Evolutionary conservation across 2,888 invertebrate genomes (phyloP), one percentile per base, ranked within the genome.

Genomic region (Diplazon laetatorius): DNA sequence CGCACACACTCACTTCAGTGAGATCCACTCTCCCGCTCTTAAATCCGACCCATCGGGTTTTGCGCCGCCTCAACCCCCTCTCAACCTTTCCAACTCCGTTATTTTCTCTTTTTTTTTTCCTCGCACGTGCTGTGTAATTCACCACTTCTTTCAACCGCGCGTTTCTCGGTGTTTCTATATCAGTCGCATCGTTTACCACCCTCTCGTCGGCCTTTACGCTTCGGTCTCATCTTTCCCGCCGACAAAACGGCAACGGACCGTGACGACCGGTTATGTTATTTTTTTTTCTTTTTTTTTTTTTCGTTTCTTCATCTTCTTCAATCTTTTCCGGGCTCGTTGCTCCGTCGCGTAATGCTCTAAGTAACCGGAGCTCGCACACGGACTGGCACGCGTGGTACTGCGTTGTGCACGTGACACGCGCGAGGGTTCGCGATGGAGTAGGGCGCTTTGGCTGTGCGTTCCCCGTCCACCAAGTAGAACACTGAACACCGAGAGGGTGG

Each of bases 351-450:
- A 30, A 83, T 84, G 55, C 44, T 42, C 82, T 81, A 75, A 83
- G 84, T 83, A 84, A 84, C 83, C 78, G 79, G 83, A 87, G 85
- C 82, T 82, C 81, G 80, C 83, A 83, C 81, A 83, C 81, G 84
- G 73, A 66, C 62, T 78, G 83, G 78, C 83, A 85, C 85, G 87
- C 84, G 87, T 84, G 85, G 85, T 80, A 80, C 77, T 81, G 82
- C 80, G 80, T 84, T 82, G 82, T 88, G 88, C 88, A 88, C 87
- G 88, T 89, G 88, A 89, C 88, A 85, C 82, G 83, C 82, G 83
- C 83, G 72, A 75, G 78, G 74, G 60, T 70, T 30, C 35, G 46
- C n/a, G 74, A 74, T 74, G 69, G 66, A 52, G 65, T 60, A 66
- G 74, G 78, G 78, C 57, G 63, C 5, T 14, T 14, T 42, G 52